These are phyloP conservation scores for Callocephalon fimbriatum DNA, from an alignment of 2,113 vertebrate species.

Conservation along the genomic window DNA sequence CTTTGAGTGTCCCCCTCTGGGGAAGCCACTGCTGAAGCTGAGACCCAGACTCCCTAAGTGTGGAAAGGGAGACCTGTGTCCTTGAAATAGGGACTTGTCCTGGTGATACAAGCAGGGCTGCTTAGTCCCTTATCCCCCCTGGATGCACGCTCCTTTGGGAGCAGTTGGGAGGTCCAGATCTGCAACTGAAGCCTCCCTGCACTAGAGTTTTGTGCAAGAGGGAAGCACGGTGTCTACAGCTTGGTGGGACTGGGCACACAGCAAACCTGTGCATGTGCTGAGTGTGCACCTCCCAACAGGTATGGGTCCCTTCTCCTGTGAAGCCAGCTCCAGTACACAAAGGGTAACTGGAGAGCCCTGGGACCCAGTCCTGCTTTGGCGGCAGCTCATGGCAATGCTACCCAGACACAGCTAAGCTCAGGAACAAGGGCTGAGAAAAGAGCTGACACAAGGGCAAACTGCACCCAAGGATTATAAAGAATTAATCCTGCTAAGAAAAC, in stretches of 20 bases:
- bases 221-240: rapidly evolving
- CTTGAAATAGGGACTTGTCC: not conserved
- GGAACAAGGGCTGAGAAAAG: not conserved
- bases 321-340: rapidly evolving
- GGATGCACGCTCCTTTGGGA: not conserved
- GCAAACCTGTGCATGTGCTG: not conserved
- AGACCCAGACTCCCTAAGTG: not conserved
- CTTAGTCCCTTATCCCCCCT: not conserved
- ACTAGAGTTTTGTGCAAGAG: not conserved
- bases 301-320: not conserved
- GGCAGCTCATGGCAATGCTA: rapidly evolving
- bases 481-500: not conserved
- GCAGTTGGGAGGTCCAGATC: not conserved
- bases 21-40: not conserved
- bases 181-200: rapidly evolving
- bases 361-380: not conserved
- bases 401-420: not conserved
- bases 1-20: not conserved
- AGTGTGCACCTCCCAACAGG: not conserved
- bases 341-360: not conserved
- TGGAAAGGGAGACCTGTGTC: not conserved
- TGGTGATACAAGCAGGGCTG: not conserved
- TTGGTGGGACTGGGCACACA: not conserved
- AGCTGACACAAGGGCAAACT: not conserved
- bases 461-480: not conserved